phyloP scores from a whole-genome alignment of 1,140 invertebrate genomes.

The Vanessa atalanta region DNA sequence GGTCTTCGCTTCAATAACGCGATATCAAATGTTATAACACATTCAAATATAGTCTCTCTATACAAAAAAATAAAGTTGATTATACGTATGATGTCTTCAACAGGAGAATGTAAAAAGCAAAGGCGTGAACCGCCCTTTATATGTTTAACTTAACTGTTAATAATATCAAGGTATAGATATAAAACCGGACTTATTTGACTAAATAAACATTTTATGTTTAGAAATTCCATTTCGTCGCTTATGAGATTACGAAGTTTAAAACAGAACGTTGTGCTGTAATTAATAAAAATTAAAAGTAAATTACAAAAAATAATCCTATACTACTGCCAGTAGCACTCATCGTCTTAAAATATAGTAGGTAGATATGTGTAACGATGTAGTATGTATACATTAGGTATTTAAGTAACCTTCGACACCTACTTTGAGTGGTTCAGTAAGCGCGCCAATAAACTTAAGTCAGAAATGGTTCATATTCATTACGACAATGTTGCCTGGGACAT shows the following conservation, averaged over 20 bases:
- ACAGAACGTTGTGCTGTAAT: background rate
- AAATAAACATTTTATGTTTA: constrained; percentile 58
- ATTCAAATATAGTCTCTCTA: constrained; percentile 39
- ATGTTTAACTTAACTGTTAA: constrained; percentile 70
- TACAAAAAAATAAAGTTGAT: constrained; percentile 37
- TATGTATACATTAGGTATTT: background rate
- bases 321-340: too few relatives aligned
- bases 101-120: constrained; percentile 47
- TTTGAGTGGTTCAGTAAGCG: constrained; percentile 33
- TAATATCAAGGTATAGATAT: constrained; percentile 62
- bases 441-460: constrained; percentile 52
- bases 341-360: too few relatives aligned
- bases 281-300: background rate
- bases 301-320: background rate
- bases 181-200: constrained; percentile 58
- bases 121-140: constrained; percentile 58
- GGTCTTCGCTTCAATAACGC: constrained; percentile 37
- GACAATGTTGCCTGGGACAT: constrained; percentile 73
- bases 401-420: constrained; percentile 11
- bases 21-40: constrained; percentile 24
- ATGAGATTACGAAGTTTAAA: constrained; percentile 27
- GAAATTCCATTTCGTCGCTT: constrained; percentile 31
- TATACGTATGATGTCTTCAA: constrained; percentile 31
- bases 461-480: constrained; percentile 65
- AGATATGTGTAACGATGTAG: too few relatives aligned